Base-by-base conservation (phyloP, 2,113 vertebrate genomes). In the Megalops atlanticus region DNA sequence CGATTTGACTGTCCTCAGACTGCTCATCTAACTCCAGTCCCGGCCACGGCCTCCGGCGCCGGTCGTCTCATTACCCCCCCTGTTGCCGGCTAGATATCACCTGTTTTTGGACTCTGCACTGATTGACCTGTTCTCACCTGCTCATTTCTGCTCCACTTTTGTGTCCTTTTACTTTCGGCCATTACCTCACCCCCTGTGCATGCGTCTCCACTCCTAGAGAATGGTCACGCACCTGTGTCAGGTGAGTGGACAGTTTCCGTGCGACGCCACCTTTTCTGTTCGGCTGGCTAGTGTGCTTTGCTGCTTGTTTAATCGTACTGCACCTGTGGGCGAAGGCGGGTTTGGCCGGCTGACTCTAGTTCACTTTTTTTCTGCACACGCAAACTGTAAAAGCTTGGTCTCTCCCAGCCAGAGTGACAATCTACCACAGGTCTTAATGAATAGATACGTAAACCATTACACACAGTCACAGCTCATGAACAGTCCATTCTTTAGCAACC, bases 181-280 rank as follows among this genome's bases (percentile, higher is more conserved):
- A 95, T 95, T 91, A 94, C 96, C 95, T 95, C 95, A 94, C 95
- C 97, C 96, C 58, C 95, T 94, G 92, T 96, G 96, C 97, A 96
- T 97, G 97, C 96, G 90, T 97, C 93, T 97, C 95, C 95, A 89
- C 92, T 94, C 94, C 94, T 97, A 99, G 98, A 98, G 93, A 98
- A 97, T 99, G 97, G 96, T 97, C 96, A 95, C 94, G 86, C 97
- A 97, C 90, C 97, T 99, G 88, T 98, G 97, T 89, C 96, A 97
- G 97, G 97, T 99, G 95, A 99, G 97, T 80, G 79, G 33, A 39
- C 35, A 35, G 16, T n/a, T 27, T 70, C 58, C 15, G 10, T 68
- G 31, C 72, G 10, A 3, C 24, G 16, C 21, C 18, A 24, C 72
- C 21, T 16, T 24, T 4, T 38, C 10, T 27, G n/a, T 38, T 72